phyloP scores from a whole-genome alignment of 1,140 invertebrate genomes.

The Harpegnathos saltator region DNA sequence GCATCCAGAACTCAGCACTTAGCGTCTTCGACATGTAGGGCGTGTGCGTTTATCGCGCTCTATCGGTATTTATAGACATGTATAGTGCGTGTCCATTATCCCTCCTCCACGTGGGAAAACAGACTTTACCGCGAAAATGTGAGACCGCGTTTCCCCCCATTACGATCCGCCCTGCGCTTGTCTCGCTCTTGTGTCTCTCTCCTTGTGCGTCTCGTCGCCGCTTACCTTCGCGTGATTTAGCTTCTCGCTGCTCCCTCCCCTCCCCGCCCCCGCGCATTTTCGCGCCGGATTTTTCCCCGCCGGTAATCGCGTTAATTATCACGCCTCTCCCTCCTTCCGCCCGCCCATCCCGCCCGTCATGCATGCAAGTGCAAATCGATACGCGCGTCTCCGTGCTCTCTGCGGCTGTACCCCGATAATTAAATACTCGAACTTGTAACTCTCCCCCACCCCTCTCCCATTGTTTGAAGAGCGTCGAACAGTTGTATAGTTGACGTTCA shows the following conservation, averaged over 20 bases:
- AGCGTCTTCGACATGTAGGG: not conserved
- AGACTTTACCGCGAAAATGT: constrained; percentile 16
- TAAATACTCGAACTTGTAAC: constrained; percentile 30
- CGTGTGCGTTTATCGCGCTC: constrained; percentile 27
- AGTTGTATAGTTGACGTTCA: constrained; percentile 27
- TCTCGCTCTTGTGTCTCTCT: too few relatives aligned
- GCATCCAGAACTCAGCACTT: constrained; percentile 19
- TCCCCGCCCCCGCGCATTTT: not conserved
- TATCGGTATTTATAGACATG: constrained; percentile 49
- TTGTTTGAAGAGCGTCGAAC: constrained; percentile 24
- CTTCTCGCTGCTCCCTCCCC: too few relatives aligned
- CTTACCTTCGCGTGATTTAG: too few relatives aligned
- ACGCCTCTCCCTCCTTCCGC: too few relatives aligned
- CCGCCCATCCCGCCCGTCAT: too few relatives aligned
- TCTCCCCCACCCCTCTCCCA: too few relatives aligned
- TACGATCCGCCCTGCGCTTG: not conserved
- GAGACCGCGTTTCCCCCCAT: not conserved
- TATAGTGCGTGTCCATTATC: constrained; percentile 31
- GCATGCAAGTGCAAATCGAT: constrained; percentile 9
- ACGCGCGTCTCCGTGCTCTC: not conserved
- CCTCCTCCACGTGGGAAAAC: constrained; percentile 1
- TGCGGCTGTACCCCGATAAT: constrained; percentile 19
- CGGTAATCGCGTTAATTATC: not conserved
- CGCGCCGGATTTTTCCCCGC: not conserved
- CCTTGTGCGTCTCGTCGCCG: not conserved